Evolutionary conservation across 2,113 vertebrate genomes (phyloP), one percentile per base, ranked within the genome.

Genomic region (Cochlearius cochlearius): DNA sequence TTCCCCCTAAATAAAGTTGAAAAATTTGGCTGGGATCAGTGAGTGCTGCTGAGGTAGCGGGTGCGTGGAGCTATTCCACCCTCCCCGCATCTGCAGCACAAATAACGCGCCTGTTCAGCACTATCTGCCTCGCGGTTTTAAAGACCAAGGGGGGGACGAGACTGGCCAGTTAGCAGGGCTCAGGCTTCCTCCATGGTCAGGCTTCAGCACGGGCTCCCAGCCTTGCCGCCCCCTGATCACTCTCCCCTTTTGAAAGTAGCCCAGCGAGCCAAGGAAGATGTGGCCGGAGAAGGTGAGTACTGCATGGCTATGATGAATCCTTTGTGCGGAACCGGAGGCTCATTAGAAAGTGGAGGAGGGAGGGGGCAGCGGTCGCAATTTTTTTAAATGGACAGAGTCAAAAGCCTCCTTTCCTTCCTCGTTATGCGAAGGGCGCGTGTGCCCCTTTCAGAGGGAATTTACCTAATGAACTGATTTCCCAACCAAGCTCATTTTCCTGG

Each of bases 1-100:
- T 88, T 78, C 82, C 94, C 84, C 86, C 96, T 96, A 94, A 97
- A 98, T 98, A 98, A 98, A 98, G 98, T 97, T 97, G 96, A 94
- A 81, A 84, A 92, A 82, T 96, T 86, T 80, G 96, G 52, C 96
- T 20, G 96, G 25, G 92, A 29, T 88, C 91, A 58, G 95, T 12
- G 79, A 87, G 95, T 8, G 93, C 91, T 86, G 97, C 92, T 53
- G 93, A 78, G 94, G 81, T 7, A 38, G 91, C 26, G n/a, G 90
- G 76, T 3, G 94, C 4, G 88, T 1, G 90, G 90, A 66, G 93
- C 85, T n/a, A 0, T 36, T 21, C 75, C 95, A 21, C 74, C 88
- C 94, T 82, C 90, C 67, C 67, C 5, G 82, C 78, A 50, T 18
- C 96, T 55, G 95, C 94, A 86, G 91, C 92, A 13, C 88, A 19